Percentiles rank a stretch among this genome's conserved stretches.
Conservation (phyloP, 92 coral and sea anemone genomes). For the Phenganax subtilis region DNA sequence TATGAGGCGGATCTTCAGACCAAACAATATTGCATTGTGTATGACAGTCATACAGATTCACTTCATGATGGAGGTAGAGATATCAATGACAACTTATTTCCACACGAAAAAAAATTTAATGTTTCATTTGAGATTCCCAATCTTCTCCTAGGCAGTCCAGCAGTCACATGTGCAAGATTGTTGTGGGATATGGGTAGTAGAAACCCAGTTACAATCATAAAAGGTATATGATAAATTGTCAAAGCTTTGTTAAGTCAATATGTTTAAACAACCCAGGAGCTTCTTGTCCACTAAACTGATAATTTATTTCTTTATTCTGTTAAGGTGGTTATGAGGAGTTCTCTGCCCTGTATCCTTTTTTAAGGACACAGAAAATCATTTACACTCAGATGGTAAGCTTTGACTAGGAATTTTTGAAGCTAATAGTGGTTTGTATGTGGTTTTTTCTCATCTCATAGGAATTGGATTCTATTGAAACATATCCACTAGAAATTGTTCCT, state of each 20-base stretch:
- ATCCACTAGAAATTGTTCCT: slow-evolving; percentile 84
- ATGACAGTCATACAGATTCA: slow-evolving; percentile 74
- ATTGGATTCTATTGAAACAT: slow-evolving; percentile 63
- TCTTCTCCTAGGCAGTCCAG: slow-evolving; percentile 64
- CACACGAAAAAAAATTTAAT: not conserved
- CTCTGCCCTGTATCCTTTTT: slow-evolving; percentile 87
- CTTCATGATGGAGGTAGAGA: slow-evolving; percentile 73
- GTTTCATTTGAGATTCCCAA: not conserved
- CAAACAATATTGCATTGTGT: slow-evolving; percentile 74
- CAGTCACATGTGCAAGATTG: slow-evolving; percentile 78
- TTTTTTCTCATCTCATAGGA: slow-evolving; percentile 50
- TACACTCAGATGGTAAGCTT: slow-evolving; percentile 77
- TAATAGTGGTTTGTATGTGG: not conserved
- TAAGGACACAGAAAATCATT: slow-evolving; percentile 87
- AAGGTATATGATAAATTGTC: slow-evolving; percentile 52
- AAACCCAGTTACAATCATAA: slow-evolving; percentile 74
- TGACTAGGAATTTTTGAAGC: not conserved
- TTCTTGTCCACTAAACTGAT: not conserved
- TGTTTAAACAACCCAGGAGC: no score
- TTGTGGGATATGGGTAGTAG: slow-evolving; percentile 97
- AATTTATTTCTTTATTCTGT: not conserved
- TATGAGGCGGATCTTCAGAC: slow-evolving; percentile 87
- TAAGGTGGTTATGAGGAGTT: slow-evolving; percentile 91
- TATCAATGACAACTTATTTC: not conserved
- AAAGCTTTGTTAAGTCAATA: not conserved